phyloP scores from a whole-genome alignment of 2,888 invertebrate genomes.

The Caenorhabditis panamensis region DNA sequence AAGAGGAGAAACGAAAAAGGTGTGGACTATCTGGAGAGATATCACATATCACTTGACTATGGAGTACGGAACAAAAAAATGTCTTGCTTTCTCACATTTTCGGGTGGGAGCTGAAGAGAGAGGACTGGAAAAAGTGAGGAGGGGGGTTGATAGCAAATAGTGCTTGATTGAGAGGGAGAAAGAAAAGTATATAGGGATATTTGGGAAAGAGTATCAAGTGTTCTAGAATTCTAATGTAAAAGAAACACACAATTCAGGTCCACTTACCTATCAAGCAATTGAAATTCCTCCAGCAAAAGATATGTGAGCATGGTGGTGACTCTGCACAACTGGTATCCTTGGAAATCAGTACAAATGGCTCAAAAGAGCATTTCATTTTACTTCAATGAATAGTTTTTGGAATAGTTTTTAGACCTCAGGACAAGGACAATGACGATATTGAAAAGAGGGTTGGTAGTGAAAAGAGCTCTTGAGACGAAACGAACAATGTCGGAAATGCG shows the following conservation, averaged over 20 bases:
- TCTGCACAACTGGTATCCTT: conserved; percentile 64
- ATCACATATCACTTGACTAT: no score
- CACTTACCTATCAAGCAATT: conserved; percentile 66
- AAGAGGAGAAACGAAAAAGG: conserved; percentile 2
- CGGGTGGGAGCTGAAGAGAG: no score
- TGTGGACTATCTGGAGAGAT: no score
- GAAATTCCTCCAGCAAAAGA: conserved; percentile 65
- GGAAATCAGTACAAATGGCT: conserved; percentile 65
- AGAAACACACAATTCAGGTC: conserved; percentile 7
- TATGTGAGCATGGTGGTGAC: conserved; percentile 68
- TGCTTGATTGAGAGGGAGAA: conserved; percentile 9
- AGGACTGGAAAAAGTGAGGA: conserved; percentile 30
- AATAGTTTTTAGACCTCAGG: no score
- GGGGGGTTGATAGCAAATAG: no score
- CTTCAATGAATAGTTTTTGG: no score
- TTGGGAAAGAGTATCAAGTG: conserved; percentile 11
- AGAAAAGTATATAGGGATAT: conserved; percentile 50
- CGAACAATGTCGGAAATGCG: conserved; percentile 56
- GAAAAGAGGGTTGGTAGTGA: neutral
- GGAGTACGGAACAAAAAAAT: no score
- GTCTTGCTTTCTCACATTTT: no score
- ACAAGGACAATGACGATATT: neutral
- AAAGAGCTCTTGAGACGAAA: conserved; percentile 32
- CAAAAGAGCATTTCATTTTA: conserved; percentile 44
- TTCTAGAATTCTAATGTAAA: conserved; percentile 39